Base-by-base conservation (phyloP, 1,140 invertebrate genomes). In the Asobara japonica region DNA sequence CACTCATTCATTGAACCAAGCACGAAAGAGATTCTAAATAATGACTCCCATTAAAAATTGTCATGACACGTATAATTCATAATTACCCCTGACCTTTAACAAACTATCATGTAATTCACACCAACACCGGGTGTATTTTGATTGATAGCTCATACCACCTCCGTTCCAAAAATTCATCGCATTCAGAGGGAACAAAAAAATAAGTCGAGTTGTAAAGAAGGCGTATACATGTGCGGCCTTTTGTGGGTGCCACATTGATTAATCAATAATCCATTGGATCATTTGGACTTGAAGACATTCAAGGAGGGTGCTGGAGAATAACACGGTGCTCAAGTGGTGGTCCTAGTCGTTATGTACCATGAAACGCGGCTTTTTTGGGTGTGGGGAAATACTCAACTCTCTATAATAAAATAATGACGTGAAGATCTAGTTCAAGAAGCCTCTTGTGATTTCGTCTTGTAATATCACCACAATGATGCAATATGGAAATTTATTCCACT, bases 211-310 rank as follows among this genome's bases (percentile, higher is more conserved):
- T 18, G 16, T 7, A 16, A 56, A 56, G 51, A 11, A 18, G 51
- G 51, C 51, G 51, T 51, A 18, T 56, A 56, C 51, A 13, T 3
- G 1, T 18, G n/a, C 45, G 16, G 4, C 45, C n/a, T 51, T 16
- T 51, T 51, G 45, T 51, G 45, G 45, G 45, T n/a, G 31, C 31
- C 31, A 36, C 16, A 16, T 56, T 56, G 51, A 56, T 56, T 25
- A 56, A 56, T 56, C 51, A 56, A 56, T 56, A 56, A 25, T 25
- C 51, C 51, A 56, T 25, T 22, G 51, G 51, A 56, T 56, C 51
- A 56, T 22, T 25, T 56, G 51, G 51, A 25, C 51, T 56, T 25
- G 13, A 56, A 56, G 51, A 56, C 51, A 6, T 25, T 1, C 20
- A 36, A 5, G 5, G 22, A 5, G 51, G 22, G 25, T 56, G 6